A percentile compares a stretch with the other conserved stretches of the same genome.
These are phyloP conservation scores for Dicyrtoma fusca DNA, from an alignment of 2,888 invertebrate genomes.

Conservation along the genomic window DNA sequence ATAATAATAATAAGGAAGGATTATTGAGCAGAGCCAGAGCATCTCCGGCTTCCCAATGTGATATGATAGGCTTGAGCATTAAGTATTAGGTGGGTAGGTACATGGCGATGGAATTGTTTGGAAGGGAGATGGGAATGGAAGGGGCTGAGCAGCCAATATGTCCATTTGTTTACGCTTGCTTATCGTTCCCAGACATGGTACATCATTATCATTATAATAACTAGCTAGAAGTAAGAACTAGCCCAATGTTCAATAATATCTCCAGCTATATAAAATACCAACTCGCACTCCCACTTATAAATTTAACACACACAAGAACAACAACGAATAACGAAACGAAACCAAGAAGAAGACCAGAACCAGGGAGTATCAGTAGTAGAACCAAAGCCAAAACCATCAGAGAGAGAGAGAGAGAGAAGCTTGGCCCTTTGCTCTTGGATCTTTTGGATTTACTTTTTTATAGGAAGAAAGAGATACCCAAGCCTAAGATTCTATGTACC, in stretches of 20 bases:
- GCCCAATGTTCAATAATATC: background rate
- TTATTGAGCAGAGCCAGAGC: background rate
- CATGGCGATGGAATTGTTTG: no score
- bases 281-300: background rate
- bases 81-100: background rate
- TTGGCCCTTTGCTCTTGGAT: no score
- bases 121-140: no score
- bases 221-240: background rate
- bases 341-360: background rate
- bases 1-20: background rate
- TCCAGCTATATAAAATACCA: background rate
- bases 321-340: no score
- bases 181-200: slow-evolving; percentile 31
- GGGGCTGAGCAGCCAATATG: slow-evolving; percentile 8
- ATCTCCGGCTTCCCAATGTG: background rate
- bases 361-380: no score
- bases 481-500: no score
- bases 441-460: background rate
- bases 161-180: slow-evolving; percentile 35
- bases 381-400: no score
- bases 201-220: slow-evolving; percentile 24
- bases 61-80: background rate
- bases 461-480: background rate
- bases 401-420: no score
- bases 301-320: slow-evolving; percentile 11